Percentiles rank a stretch among this genome's conserved stretches.
phyloP scores from a whole-genome alignment of 2,888 invertebrate genomes.

The Sericinus montela region DNA sequence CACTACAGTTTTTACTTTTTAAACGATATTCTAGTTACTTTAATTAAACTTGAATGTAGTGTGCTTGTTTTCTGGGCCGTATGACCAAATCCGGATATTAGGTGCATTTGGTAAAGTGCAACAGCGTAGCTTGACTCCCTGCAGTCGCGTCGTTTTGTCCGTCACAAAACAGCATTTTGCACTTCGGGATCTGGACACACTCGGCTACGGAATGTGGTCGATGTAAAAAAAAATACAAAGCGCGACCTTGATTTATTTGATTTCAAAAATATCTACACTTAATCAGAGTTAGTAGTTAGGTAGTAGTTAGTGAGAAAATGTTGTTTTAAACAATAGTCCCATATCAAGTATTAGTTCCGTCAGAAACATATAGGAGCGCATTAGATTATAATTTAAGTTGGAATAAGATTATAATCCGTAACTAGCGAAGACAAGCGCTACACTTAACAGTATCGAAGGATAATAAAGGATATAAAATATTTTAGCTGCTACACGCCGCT shows the following conservation, averaged over 20 bases:
- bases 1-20: too few relatives aligned
- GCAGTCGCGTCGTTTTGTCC: conserved; percentile 53
- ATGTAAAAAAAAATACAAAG: conserved; percentile 31
- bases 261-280: neutral
- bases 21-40: conserved; percentile 20
- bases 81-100: conserved; percentile 62
- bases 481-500: too few relatives aligned
- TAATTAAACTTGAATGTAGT: conserved; percentile 33
- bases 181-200: conserved; percentile 47
- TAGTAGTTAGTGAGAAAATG: too few relatives aligned
- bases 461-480: too few relatives aligned
- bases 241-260: conserved; percentile 14
- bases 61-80: conserved; percentile 43
- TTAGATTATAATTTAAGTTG: too few relatives aligned
- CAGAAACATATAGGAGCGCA: too few relatives aligned
- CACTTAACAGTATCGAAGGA: too few relatives aligned
- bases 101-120: conserved; percentile 68
- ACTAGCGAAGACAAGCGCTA: too few relatives aligned
- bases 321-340: too few relatives aligned
- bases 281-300: too few relatives aligned
- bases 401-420: too few relatives aligned
- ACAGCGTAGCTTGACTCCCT: conserved; percentile 40
- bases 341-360: too few relatives aligned
- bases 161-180: conserved; percentile 64
- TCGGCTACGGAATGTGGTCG: conserved; percentile 16